Base-by-base conservation (phyloP, 2,113 vertebrate species). In the Psammodynastes pulverulentus region DNA sequence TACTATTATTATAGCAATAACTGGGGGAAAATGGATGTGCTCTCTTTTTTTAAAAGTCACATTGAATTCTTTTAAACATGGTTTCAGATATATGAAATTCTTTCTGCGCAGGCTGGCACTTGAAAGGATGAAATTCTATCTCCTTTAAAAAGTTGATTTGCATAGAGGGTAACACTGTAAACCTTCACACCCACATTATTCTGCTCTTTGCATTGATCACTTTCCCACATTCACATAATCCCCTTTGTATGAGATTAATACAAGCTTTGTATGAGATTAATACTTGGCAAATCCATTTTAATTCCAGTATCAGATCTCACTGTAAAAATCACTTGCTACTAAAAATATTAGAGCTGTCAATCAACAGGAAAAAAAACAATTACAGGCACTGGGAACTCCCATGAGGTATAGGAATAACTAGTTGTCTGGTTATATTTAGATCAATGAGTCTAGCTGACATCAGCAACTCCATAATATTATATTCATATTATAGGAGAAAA, bases 1-100 rank as follows among this genome's bases (percentile, higher is more conserved):
- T 85, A 58, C 49, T 9, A 86, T 89, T 89, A 91, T 86, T 89
- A 89, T 39, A 86, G 54, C 52, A 88, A 93, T 89, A 89, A 91
- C 12, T 79, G 34, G 10, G 13, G 15, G 51, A 12, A 45, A 39
- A 17, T 86, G 87, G 89, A 89, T 24, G 23, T 39, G 6, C 34
- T 79, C 21, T 88, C 29, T 87, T 34, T 91, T 89, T 85, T 46
- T 19, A 19, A 23, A 89, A 29, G 39, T 67, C 12, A 5, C 46
- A 46, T 15, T 87, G 54, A 29, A 13, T 24, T 29, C 26, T n/a
- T 86, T 72, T n/a, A 54, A 86, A 89, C 89, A 45, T 93, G 53
- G 53, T 79, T 89, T 34, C 53, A 91, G 49, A 46, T 49, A 67
- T 51, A 72, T 91, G 90, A 62, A 88, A 29, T 26, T 39, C 48